A percentile compares a stretch with the other conserved stretches of the same genome.
Evolutionary conservation across 2,113 vertebrate species (phyloP).

Genomic region (Anseranas semipalmata): DNA sequence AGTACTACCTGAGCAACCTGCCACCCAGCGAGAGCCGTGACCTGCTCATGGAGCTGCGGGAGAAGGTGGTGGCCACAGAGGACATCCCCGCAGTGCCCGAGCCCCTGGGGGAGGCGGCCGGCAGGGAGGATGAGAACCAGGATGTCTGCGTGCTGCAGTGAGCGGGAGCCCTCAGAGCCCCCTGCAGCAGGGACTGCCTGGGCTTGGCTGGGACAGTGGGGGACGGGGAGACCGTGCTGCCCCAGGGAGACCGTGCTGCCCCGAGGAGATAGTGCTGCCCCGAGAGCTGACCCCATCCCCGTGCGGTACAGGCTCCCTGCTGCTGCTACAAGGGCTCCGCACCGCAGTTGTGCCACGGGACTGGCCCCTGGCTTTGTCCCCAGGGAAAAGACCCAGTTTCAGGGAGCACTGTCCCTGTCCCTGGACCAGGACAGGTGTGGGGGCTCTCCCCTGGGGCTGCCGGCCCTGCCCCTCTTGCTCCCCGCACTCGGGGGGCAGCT

Average conservation of each 20-base stretch:
- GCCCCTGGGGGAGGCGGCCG: not conserved
- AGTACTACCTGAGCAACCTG: slow-evolving; percentile 93
- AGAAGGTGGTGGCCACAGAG: slow-evolving; percentile 51
- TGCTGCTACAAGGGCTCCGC: not conserved
- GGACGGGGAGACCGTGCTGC: not conserved
- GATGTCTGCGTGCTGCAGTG: slow-evolving; percentile 81
- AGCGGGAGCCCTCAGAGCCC: slow-evolving; percentile 43
- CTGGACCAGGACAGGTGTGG: fast-evolving
- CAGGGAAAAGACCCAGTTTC: not conserved
- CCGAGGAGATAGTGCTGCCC: not conserved
- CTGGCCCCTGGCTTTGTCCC: not conserved
- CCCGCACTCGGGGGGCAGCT: fast-evolving
- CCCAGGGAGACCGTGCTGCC: not conserved
- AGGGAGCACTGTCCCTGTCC: not conserved
- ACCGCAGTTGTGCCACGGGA: not conserved
- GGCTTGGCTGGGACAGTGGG: not conserved
- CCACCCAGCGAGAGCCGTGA: slow-evolving; percentile 90
- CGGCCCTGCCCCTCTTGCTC: fast-evolving
- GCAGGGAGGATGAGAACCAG: not conserved
- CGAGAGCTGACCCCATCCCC: not conserved
- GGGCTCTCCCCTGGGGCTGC: fast-evolving
- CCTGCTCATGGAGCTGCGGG: slow-evolving; percentile 87
- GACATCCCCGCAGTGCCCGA: not conserved
- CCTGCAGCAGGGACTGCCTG: not conserved
- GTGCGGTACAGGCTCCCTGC: not conserved